Conservation (phyloP, 2,113 vertebrate genomes). For the Lichenostomus cassidix region DNA sequence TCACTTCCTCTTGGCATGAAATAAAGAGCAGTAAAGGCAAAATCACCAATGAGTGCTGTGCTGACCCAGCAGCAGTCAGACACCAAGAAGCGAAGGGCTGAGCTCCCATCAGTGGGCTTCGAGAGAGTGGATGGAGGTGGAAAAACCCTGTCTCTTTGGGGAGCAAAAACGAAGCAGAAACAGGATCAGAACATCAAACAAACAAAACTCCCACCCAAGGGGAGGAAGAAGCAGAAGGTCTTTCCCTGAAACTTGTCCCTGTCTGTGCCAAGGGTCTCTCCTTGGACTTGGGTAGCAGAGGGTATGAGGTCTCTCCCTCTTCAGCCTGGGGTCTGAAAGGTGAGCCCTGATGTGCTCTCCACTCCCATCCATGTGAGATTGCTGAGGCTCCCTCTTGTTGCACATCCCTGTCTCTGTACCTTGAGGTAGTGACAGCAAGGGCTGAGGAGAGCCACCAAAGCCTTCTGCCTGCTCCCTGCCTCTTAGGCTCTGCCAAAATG, state of each 20-base stretch:
- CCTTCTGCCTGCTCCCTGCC: not conserved
- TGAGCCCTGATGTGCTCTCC: not conserved
- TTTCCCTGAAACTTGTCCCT: not conserved
- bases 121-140: not conserved
- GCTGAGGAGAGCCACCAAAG: not conserved
- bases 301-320: not conserved
- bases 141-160: not conserved
- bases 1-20: not conserved
- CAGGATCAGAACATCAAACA: not conserved
- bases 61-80: not conserved
- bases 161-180: not conserved
- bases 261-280: not conserved
- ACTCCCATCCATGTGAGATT: not conserved
- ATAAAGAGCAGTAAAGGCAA: not conserved
- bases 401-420: fast-evolving
- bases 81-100: not conserved
- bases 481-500: not conserved
- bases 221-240: not conserved
- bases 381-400: not conserved
- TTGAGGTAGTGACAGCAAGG: not conserved
- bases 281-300: not conserved
- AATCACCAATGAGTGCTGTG: not conserved
- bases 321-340: not conserved
- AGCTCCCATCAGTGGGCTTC: not conserved
- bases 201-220: not conserved